These are phyloP conservation scores for Danionella dracula DNA, from an alignment of 2,797 vertebrate genomes.

Conservation along the genomic window DNA sequence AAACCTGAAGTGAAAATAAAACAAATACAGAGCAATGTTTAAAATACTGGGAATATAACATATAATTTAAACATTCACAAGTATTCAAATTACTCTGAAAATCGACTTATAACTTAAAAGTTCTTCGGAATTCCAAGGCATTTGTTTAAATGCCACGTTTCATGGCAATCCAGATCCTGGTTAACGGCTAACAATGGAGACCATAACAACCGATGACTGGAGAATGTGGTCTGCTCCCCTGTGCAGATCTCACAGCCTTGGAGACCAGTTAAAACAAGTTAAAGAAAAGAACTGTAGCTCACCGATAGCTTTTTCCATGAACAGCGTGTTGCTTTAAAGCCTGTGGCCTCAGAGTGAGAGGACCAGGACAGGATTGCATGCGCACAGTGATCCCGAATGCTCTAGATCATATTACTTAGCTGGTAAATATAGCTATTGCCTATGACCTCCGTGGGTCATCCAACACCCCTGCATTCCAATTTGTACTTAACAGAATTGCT, in stretches of 20 bases:
- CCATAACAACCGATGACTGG: conserved; percentile 5
- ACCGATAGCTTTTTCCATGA: conserved; percentile 60
- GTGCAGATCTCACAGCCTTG: not conserved
- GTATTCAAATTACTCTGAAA: not conserved
- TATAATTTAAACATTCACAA: not conserved
- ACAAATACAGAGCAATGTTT: not conserved
- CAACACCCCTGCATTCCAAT: conserved; percentile 79
- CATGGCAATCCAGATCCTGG: not conserved
- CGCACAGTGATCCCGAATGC: conserved; percentile 75
- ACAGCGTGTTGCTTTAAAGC: conserved; percentile 55
- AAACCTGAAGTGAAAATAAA: conserved; percentile 30
- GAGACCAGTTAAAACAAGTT: conserved; percentile 21
- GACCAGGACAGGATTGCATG: conserved; percentile 60
- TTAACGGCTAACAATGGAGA: not conserved
- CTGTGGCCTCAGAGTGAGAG: conserved; percentile 63
- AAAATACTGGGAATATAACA: not conserved
- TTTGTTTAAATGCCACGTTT: not conserved
- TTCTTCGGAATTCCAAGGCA: not conserved
- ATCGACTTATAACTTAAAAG: not conserved
- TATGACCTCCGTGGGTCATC: conserved; percentile 83
- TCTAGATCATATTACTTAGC: conserved; percentile 85
- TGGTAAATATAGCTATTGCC: conserved; percentile 97
- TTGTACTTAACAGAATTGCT: conserved; percentile 62
- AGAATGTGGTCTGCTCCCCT: not conserved
- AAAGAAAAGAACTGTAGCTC: conserved; percentile 49